phyloP scores from a whole-genome alignment of 1,140 invertebrate genomes.

The Pseudomyrmex sp. region DNA sequence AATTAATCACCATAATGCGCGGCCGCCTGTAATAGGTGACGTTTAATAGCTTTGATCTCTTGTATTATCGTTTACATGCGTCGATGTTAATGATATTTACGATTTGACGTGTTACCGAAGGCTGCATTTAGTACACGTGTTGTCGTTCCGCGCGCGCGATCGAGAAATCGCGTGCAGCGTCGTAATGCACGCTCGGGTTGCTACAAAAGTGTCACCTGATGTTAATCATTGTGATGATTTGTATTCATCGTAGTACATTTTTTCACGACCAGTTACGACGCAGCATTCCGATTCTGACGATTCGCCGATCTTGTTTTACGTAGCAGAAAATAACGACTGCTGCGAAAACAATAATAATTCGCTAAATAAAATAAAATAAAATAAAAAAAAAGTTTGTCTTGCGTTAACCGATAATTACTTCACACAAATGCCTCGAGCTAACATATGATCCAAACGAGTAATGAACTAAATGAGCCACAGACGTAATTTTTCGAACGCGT shows the following conservation, averaged over 20 bases:
- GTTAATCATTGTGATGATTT: slow-evolving; percentile 59
- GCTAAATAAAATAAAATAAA: too few relatives aligned
- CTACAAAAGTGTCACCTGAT: slow-evolving; percentile 48
- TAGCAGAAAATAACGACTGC: neutral
- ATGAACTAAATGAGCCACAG: neutral
- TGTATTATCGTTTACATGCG: slow-evolving; percentile 21
- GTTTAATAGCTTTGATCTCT: slow-evolving; percentile 35
- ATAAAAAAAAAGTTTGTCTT: neutral
- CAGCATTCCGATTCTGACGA: neutral
- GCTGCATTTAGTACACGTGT: slow-evolving; percentile 16
- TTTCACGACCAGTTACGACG: slow-evolving; percentile 29
- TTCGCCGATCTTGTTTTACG: slow-evolving; percentile 14
- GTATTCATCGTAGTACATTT: slow-evolving; percentile 39
- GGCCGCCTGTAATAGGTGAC: neutral
- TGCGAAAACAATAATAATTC: neutral
- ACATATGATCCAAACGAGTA: neutral
- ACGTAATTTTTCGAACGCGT: neutral
- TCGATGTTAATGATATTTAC: slow-evolving; percentile 49
- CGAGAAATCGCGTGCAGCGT: slow-evolving; percentile 43
- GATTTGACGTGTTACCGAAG: slow-evolving; percentile 19
- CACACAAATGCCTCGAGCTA: neutral
- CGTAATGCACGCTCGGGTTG: slow-evolving; percentile 21
- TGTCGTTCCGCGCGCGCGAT: slow-evolving; percentile 15
- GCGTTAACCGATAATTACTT: neutral
- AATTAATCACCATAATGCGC: slow-evolving; percentile 40